Evolutionary conservation across 2,888 invertebrate species (phyloP), one percentile per base, ranked within the genome.

Genomic region (Alsophila aescularia): DNA sequence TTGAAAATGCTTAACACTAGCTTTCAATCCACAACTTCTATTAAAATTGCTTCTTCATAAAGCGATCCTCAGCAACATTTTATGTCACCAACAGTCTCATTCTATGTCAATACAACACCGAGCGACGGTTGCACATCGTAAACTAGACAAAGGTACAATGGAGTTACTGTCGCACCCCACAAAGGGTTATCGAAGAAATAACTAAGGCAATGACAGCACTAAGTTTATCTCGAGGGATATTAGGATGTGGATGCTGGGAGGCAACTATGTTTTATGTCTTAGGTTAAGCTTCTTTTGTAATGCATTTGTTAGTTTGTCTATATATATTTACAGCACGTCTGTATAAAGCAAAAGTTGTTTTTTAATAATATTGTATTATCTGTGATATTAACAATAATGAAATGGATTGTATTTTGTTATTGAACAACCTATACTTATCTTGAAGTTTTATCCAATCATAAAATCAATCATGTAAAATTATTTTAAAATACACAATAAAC

Each of bases 111-210:
- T 68, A 66, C 69, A 69, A 61, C 65, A 45, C 34, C 34, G 55
- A 47, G 62, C 67, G 62, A 72, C 76, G 72, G 75, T 77, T 74
- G 75, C 73, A 77, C 77, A 73, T 79, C 81, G 80, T 81, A 83
- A 81, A 78, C 67, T 70, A 63, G 48, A 58, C 79, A 82, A 81
- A 79, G 77, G 80, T 78, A 83, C 81, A 83, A 82, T 77, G 60
- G 76, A 70, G 67, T 61, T 56, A 56, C 48, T 58, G 43, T 52
- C 54, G 31, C 48, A 18, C 18, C 16, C 67, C 69, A 79, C 81
- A 82, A 79, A 81, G 82, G 67, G 80, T 80, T 76, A 67, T 75
- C 81, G 77, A 77, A 77, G 80, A 64, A 61, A 64, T 58, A 62
- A 64, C 61, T 64, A 61, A 64, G 58, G 16, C 41, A 29, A 49